These are phyloP conservation scores for Chloropsis cyanopogon DNA, from an alignment of 2,113 vertebrate species.

Conservation along the genomic window DNA sequence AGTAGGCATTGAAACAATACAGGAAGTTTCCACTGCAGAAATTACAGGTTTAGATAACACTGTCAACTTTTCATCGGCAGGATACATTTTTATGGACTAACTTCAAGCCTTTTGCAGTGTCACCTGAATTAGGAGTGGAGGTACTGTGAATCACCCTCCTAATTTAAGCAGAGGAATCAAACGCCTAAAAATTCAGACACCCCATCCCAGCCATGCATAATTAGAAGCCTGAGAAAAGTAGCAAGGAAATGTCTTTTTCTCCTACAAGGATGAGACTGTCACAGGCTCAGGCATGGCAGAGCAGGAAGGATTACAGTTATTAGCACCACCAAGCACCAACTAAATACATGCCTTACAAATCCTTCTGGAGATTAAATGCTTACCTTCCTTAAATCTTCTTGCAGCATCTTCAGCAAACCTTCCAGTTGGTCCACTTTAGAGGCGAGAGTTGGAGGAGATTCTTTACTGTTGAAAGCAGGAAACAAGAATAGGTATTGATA, in stretches of 20 bases:
- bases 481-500: not conserved
- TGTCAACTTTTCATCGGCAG: not conserved
- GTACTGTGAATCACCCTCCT: not conserved
- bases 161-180: not conserved
- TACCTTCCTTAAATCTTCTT: constrained; percentile 92
- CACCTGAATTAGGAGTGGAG: not conserved
- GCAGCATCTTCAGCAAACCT: constrained; percentile 89
- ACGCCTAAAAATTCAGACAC: not conserved
- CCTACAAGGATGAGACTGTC: not conserved
- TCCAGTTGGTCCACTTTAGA: constrained; percentile 92
- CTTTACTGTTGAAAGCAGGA: constrained; percentile 76
- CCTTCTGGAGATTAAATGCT: not conserved
- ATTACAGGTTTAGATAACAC: not conserved
- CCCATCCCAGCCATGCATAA: not conserved
- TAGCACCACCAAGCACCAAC: not conserved
- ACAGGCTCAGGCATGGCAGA: not conserved
- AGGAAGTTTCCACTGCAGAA: not conserved
- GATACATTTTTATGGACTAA: not conserved
- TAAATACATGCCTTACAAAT: not conserved
- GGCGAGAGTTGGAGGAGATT: constrained; percentile 84
- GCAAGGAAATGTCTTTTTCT: not conserved
- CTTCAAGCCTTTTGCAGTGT: not conserved
- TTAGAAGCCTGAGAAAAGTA: not conserved
- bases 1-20: not conserved
- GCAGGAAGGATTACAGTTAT: not conserved